Percentiles rank a stretch among this genome's conserved stretches.
Evolutionary conservation across 2,888 invertebrate species (phyloP).

Genomic region (Magallana nippona): DNA sequence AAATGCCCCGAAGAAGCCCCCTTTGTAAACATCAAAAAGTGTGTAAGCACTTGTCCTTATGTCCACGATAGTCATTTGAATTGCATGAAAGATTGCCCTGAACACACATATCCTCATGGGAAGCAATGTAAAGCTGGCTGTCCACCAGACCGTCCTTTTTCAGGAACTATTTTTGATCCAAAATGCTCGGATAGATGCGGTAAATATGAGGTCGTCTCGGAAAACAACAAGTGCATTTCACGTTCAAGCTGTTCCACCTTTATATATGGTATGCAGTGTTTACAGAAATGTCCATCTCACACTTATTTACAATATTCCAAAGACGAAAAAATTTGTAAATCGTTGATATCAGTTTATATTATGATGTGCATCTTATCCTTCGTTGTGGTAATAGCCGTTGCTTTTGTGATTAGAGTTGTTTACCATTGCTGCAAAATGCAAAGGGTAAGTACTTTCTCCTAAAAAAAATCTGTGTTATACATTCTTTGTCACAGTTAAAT

Average conservation of each 20-base stretch:
- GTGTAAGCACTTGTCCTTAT: neutral
- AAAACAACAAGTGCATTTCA: neutral
- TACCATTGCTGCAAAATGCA: neutral
- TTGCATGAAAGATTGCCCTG: neutral
- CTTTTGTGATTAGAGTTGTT: neutral
- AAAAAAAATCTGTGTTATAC: too few relatives aligned
- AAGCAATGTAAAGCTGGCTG: neutral
- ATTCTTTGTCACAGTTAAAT: too few relatives aligned
- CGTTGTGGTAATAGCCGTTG: neutral
- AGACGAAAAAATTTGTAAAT: neutral
- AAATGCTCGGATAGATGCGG: neutral
- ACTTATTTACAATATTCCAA: neutral
- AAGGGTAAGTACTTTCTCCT: neutral
- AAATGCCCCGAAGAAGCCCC: neutral
- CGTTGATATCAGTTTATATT: neutral
- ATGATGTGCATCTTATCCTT: neutral
- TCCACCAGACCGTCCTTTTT: neutral
- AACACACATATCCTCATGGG: neutral
- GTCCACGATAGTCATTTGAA: neutral
- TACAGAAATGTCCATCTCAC: neutral
- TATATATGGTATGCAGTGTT: neutral
- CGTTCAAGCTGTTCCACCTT: neutral
- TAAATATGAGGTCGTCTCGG: neutral
- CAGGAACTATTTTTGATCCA: neutral
- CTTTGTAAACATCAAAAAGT: neutral